A percentile compares a stretch with the other conserved stretches of the same genome.
Conservation (phyloP, 1,140 invertebrate species). For the Philotrypesis tridentata region DNA sequence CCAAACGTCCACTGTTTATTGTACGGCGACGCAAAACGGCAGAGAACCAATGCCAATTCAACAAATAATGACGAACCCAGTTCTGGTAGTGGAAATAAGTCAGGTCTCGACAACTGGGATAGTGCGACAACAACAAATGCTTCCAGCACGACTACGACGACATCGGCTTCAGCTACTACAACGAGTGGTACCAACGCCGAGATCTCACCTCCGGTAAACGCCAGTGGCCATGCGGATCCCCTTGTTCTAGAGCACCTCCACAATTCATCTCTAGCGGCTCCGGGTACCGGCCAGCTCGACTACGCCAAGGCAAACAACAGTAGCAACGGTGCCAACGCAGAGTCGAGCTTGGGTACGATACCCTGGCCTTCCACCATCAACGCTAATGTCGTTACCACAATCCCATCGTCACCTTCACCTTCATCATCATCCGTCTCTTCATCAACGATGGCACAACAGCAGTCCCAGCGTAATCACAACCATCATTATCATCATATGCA, state of each 20-base stretch:
- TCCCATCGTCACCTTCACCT: constrained; percentile 45
- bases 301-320: constrained; percentile 18
- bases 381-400: constrained; percentile 28
- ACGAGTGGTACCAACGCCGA: constrained; percentile 34
- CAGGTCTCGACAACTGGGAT: constrained; percentile 6
- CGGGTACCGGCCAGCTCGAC: constrained; percentile 3
- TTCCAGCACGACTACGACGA: background rate
- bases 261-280: constrained; percentile 15
- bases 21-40: constrained; percentile 78
- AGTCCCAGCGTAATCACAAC: constrained; percentile 14
- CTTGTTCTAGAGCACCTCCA: constrained; percentile 33
- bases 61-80: constrained; percentile 27
- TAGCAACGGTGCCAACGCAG: background rate
- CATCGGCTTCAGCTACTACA: background rate
- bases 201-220: constrained; percentile 29
- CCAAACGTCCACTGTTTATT: constrained; percentile 78
- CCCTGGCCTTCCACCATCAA: constrained; percentile 25
- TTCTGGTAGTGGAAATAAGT: background rate
- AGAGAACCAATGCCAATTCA: constrained; percentile 61
- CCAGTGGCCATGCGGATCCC: constrained; percentile 25
- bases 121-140: background rate
- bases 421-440: constrained; percentile 34
- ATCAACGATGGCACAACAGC: constrained; percentile 1
- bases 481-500: constrained; percentile 28
- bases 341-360: constrained; percentile 41